Evolutionary conservation across 2,113 vertebrate genomes (phyloP).

Genomic region (Tenrec ecaudatus): DNA sequence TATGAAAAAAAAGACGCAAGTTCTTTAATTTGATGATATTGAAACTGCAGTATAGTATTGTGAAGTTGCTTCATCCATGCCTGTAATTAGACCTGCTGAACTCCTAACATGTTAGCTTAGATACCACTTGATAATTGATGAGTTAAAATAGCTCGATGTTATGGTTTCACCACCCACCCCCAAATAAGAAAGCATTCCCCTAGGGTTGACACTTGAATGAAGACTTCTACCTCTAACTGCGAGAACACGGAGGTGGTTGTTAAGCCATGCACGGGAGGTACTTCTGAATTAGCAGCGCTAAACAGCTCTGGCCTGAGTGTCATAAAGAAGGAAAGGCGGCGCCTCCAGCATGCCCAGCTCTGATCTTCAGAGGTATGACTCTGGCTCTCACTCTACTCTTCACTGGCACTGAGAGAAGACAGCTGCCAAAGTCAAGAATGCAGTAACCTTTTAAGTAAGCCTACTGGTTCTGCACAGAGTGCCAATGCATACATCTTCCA

Average conservation of each 20-base stretch:
- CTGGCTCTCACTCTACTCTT: conserved; percentile 55
- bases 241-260: background rate
- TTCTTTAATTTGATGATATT: conserved; percentile 46
- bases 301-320: background rate
- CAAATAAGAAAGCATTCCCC: background rate
- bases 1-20: background rate
- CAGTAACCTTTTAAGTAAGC: conserved; percentile 73
- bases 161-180: too few species aligned
- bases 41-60: conserved; percentile 14
- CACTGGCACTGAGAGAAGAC: conserved; percentile 48
- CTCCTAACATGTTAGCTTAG: conserved; percentile 60
- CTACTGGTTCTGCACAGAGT: conserved; percentile 62
- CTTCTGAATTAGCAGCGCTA: background rate
- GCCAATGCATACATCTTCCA: conserved; percentile 75
- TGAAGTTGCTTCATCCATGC: conserved; percentile 31
- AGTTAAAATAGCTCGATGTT: conserved; percentile 50
- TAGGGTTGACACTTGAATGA: background rate
- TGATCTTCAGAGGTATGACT: conserved; percentile 34
- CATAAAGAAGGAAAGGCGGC: conserved; percentile 21
- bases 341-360: conserved; percentile 8
- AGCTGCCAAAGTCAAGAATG: conserved; percentile 72
- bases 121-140: conserved; percentile 49
- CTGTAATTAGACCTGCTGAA: conserved; percentile 19
- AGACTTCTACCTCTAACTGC: background rate
- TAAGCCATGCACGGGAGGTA: background rate